Percentiles rank a stretch among this genome's conserved stretches.
These are phyloP conservation scores for Archilochus colubris DNA, from an alignment of 2,113 vertebrate genomes.

Conservation along the genomic window DNA sequence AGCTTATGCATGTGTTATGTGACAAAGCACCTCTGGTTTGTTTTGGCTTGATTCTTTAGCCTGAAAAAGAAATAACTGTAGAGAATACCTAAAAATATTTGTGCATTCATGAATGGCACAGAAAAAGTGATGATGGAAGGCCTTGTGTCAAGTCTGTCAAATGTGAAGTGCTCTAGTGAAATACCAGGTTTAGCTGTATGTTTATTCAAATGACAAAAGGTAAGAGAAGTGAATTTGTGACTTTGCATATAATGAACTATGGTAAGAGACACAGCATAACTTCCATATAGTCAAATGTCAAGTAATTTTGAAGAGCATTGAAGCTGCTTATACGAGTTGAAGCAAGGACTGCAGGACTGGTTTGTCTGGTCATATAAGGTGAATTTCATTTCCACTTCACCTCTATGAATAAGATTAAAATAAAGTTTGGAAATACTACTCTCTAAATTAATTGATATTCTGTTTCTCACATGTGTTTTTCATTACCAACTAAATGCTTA, in stretches of 20 bases:
- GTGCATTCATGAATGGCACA: background rate
- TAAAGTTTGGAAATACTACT: conserved; percentile 5
- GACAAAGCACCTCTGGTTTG: conserved; percentile 10
- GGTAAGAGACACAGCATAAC: background rate
- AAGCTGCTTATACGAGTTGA: background rate
- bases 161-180: background rate
- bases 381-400: background rate
- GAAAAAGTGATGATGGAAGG: background rate
- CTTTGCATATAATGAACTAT: background rate
- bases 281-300: conserved; percentile 5
- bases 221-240: background rate
- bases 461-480: conserved; percentile 38
- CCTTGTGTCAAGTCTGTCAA: background rate
- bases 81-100: background rate
- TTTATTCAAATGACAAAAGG: background rate
- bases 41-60: background rate
- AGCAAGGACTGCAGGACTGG: background rate
- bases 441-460: conserved; percentile 18
- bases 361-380: conserved; percentile 18
- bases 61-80: background rate
- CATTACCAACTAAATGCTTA: conserved; percentile 21
- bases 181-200: background rate
- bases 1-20: background rate
- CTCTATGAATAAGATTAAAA: conserved; percentile 25
- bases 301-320: background rate